Evolutionary conservation across 2,113 vertebrate genomes (phyloP).

Genomic region (Grantiella picta): DNA sequence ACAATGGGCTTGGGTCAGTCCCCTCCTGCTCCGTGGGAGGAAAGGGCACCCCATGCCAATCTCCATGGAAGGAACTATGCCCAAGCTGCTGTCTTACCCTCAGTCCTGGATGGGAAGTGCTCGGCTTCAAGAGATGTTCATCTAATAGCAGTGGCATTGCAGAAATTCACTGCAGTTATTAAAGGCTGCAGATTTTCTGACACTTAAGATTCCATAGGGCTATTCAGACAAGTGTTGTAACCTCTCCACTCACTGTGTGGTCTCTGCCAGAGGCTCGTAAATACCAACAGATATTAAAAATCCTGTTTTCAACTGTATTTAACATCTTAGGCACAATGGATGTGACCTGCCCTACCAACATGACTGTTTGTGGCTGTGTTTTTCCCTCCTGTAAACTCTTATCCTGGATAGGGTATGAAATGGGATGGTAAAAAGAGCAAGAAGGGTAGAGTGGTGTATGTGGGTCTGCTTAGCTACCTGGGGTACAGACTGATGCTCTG

Average conservation of each 20-base stretch:
- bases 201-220: background rate
- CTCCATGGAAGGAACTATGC: accelerated
- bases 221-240: background rate
- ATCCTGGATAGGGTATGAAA: background rate
- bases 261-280: background rate
- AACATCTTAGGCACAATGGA: background rate
- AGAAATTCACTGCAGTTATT: background rate
- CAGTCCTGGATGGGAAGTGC: accelerated
- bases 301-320: background rate
- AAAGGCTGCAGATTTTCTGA: background rate
- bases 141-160: background rate
- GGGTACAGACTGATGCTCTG: background rate
- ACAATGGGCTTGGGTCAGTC: background rate
- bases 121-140: background rate
- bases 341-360: background rate
- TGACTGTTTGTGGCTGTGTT: background rate
- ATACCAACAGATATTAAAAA: background rate
- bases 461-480: background rate
- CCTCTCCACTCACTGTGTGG: background rate
- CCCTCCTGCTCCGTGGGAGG: background rate
- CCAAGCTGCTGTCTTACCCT: background rate
- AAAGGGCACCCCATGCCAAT: accelerated
- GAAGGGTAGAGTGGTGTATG: background rate
- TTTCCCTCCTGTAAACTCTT: background rate
- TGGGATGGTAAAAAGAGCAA: background rate